Evolutionary conservation across 2,888 invertebrate genomes (phyloP).

Genomic region (Apodemia zela): DNA sequence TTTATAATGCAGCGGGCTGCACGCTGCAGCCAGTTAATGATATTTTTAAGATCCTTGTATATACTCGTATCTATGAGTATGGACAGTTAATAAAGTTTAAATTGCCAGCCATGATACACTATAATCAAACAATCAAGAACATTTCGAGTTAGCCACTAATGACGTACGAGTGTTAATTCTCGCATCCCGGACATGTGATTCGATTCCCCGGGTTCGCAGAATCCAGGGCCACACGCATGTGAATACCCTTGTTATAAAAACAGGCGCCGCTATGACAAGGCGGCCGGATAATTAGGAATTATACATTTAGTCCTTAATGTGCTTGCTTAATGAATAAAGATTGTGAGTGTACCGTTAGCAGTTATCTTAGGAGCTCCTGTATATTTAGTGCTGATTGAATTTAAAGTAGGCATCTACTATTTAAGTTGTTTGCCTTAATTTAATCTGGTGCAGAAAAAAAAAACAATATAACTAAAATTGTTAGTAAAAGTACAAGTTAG

Average conservation of each 20-base stretch:
- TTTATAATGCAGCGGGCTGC: no score
- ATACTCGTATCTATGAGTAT: no score
- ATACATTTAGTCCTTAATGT: neutral
- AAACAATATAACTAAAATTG: no score
- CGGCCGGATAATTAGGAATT: neutral
- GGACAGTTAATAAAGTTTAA: no score
- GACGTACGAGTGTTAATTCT: slow-evolving; percentile 22
- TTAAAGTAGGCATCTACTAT: no score
- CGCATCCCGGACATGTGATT: slow-evolving; percentile 24
- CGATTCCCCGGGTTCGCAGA: slow-evolving; percentile 30
- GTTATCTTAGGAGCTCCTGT: neutral
- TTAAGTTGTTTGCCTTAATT: no score
- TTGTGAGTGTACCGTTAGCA: neutral
- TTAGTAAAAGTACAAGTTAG: no score
- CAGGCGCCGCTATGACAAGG: slow-evolving; percentile 17
- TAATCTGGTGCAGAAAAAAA: no score
- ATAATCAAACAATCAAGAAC: no score
- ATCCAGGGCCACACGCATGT: slow-evolving; percentile 27
- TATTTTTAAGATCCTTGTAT: no score
- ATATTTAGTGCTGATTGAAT: neutral
- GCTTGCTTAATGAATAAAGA: neutral
- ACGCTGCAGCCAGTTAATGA: no score
- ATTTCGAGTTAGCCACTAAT: slow-evolving; percentile 1
- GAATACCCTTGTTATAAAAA: neutral
- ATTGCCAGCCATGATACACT: no score